phyloP scores from a whole-genome alignment of 2,888 invertebrate species.

The Julus scanicus region DNA sequence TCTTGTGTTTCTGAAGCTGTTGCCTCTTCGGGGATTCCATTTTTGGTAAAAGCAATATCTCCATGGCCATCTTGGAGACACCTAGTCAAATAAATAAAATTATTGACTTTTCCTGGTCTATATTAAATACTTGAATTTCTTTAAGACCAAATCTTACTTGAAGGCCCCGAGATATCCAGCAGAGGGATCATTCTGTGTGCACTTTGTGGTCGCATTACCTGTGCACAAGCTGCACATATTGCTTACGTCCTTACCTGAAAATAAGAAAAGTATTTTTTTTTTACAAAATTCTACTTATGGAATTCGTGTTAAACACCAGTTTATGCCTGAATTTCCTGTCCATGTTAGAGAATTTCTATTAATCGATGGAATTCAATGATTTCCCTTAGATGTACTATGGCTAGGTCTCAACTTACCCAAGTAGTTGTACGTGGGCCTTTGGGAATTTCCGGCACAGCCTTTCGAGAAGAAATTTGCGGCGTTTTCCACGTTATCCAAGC shows the following conservation, averaged over 20 bases:
- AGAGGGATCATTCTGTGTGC: slow-evolving; percentile 78
- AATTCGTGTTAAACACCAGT: no score
- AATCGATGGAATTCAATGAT: no score
- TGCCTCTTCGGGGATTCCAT: slow-evolving; percentile 82
- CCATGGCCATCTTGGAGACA: slow-evolving; percentile 83
- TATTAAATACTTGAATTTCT: slow-evolving; percentile 63
- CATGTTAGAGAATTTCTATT: no score
- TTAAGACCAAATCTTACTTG: slow-evolving; percentile 60
- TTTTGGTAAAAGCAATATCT: slow-evolving; percentile 90
- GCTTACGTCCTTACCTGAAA: slow-evolving; percentile 63
- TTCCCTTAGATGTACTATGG: neutral
- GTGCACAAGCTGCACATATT: slow-evolving; percentile 80
- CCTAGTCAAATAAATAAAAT: slow-evolving; percentile 62
- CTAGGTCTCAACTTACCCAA: neutral
- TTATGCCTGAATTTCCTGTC: no score
- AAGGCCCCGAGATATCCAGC: slow-evolving; percentile 67
- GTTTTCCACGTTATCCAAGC: slow-evolving; percentile 47
- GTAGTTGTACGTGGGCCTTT: slow-evolving; percentile 13
- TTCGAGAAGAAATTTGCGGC: slow-evolving; percentile 44
- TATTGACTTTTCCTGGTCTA: neutral
- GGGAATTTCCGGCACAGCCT: slow-evolving; percentile 8
- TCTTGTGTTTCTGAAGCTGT: slow-evolving; percentile 56
- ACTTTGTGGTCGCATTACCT: slow-evolving; percentile 73
- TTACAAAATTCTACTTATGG: neutral
- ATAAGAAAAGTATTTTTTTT: neutral